Conservation (phyloP, 2,113 vertebrate genomes). For the Sphyrna mokarran region DNA sequence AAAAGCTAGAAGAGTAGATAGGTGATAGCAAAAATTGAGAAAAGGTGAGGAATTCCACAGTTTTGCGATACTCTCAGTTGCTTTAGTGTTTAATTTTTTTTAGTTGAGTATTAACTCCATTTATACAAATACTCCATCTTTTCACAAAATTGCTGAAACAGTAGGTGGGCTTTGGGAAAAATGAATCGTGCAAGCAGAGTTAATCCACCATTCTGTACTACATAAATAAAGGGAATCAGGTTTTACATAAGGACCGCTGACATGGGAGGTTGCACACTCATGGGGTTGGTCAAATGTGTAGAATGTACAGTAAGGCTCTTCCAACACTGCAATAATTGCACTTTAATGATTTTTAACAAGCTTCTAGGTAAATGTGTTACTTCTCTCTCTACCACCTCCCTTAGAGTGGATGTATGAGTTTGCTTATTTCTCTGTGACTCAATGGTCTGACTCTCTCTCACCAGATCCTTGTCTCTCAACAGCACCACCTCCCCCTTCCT, state of each 20-base stretch:
- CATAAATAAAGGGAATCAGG: background rate
- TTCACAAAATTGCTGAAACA: background rate
- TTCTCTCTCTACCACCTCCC: background rate
- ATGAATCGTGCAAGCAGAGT: background rate
- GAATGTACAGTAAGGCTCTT: background rate
- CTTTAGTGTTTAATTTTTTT: background rate
- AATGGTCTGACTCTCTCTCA: background rate
- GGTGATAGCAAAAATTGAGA: background rate
- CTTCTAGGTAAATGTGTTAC: background rate
- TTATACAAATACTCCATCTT: background rate
- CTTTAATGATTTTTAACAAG: background rate
- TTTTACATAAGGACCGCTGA: background rate
- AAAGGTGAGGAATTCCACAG: background rate
- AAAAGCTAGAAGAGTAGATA: background rate
- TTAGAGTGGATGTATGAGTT: background rate
- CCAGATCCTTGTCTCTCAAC: background rate
- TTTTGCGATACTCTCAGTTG: background rate
- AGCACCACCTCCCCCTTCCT: background rate
- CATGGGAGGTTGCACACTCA: background rate
- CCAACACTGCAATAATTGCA: background rate
- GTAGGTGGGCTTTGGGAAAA: background rate
- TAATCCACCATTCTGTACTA: background rate
- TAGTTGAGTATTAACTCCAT: background rate
- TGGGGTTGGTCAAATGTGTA: background rate
- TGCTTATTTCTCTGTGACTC: background rate